These are phyloP conservation scores for Pogoniulus pusillus DNA, from an alignment of 2,797 vertebrate species.

Conservation along the genomic window DNA sequence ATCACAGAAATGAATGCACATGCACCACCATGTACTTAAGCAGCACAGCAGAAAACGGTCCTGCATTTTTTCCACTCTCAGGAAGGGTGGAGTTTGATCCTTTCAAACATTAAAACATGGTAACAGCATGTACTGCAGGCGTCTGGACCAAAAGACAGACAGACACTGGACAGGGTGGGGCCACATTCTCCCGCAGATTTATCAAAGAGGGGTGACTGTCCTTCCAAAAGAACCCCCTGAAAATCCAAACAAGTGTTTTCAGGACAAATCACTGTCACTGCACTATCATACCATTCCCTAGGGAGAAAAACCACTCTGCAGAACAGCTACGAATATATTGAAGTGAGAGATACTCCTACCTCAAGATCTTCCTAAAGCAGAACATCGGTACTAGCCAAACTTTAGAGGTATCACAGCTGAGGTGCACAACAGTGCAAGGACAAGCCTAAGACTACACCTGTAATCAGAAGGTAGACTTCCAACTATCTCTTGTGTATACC, in stretches of 20 bases:
- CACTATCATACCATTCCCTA: neutral
- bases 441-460: neutral
- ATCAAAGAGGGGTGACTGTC: neutral
- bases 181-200: neutral
- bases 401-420: neutral
- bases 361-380: neutral
- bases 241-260: neutral
- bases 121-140: neutral
- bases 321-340: neutral
- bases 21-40: neutral
- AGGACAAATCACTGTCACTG: neutral
- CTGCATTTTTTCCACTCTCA: neutral
- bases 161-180: neutral
- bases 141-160: neutral
- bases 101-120: neutral
- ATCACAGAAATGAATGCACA: neutral
- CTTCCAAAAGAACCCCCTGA: neutral
- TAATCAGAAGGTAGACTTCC: neutral
- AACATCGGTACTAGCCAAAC: neutral
- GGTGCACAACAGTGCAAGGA: neutral
- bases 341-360: neutral
- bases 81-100: constrained; percentile 26
- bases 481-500: neutral
- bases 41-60: neutral
- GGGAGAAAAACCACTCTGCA: neutral